Evolutionary conservation across 1,140 invertebrate species (phyloP).

Genomic region (Bicyclus anynana): DNA sequence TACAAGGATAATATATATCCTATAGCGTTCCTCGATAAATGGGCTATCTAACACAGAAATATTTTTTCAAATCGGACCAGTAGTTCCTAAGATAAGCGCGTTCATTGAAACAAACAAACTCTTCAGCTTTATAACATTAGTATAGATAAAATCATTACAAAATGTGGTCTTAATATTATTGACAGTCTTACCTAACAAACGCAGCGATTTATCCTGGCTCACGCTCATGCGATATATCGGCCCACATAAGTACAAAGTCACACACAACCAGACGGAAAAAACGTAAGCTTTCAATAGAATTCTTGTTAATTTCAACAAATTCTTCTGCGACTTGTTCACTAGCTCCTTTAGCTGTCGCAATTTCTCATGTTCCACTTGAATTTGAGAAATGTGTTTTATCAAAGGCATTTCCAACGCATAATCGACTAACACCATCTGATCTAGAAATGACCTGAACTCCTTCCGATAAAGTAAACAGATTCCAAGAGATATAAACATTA

Average conservation of each 20-base stretch:
- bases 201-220: conserved; percentile 41
- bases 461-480: conserved; percentile 50
- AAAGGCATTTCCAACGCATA: conserved; percentile 51
- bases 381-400: conserved; percentile 35
- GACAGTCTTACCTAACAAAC: conserved; percentile 45
- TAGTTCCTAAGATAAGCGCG: no score
- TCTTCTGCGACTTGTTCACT: conserved; percentile 46
- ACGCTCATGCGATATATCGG: conserved; percentile 53
- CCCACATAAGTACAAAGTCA: conserved; percentile 52
- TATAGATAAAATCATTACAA: no score
- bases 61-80: no score
- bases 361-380: conserved; percentile 21
- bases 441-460: conserved; percentile 45
- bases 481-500: conserved; percentile 56
- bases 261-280: conserved; percentile 39
- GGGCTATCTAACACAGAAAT: no score
- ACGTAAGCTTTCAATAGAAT: conserved; percentile 52
- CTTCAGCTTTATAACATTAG: no score
- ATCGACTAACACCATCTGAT: conserved; percentile 55
- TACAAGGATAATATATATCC: no score
- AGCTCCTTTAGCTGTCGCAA: conserved; percentile 46
- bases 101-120: no score
- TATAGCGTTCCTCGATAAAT: no score
- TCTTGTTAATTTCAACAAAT: conserved; percentile 43
- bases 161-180: no score